Evolutionary conservation across 2,888 invertebrate species (phyloP).

Genomic region (Aphelenchoides bicaudatus): DNA sequence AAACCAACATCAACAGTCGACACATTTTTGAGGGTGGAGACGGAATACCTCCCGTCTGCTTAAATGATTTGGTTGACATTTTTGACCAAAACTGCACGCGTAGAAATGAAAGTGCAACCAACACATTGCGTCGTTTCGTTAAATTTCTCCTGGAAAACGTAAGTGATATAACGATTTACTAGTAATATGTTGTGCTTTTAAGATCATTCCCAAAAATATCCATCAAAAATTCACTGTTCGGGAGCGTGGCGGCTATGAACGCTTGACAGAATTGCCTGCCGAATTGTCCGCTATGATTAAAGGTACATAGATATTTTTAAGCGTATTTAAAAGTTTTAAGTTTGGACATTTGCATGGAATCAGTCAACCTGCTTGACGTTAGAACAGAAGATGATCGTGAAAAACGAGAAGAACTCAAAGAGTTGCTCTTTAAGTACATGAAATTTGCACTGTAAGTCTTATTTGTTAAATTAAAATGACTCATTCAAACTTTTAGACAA

Average conservation of each 20-base stretch:
- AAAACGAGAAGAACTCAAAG: constrained; percentile 25
- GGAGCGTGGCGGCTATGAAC: constrained; percentile 30
- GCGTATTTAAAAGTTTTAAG: constrained; percentile 8
- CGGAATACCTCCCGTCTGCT: constrained; percentile 21
- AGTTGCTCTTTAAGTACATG: constrained; percentile 23
- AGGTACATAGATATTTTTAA: constrained; percentile 17
- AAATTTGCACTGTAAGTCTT: constrained; percentile 29
- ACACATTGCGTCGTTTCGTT: constrained; percentile 28
- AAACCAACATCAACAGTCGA: constrained; percentile 12
- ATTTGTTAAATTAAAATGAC: background rate
- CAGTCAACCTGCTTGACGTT: constrained; percentile 21
- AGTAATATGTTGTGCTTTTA: constrained; percentile 13
- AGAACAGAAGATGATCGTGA: constrained; percentile 23
- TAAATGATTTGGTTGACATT: constrained; percentile 21
- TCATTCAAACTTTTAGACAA: constrained; percentile 23
- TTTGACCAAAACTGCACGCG: constrained; percentile 27
- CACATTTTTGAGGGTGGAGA: constrained; percentile 23
- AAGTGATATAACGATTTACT: background rate
- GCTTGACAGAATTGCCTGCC: constrained; percentile 26
- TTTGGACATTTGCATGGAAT: constrained; percentile 29
- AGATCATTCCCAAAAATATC: constrained; percentile 30
- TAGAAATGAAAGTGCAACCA: constrained; percentile 25
- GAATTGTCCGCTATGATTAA: constrained; percentile 24
- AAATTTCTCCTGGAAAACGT: constrained; percentile 29
- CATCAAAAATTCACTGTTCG: constrained; percentile 29